A percentile compares a stretch with the other conserved stretches of the same genome.
phyloP scores from a whole-genome alignment of 2,888 invertebrate genomes.

The Acrobasis suavella region DNA sequence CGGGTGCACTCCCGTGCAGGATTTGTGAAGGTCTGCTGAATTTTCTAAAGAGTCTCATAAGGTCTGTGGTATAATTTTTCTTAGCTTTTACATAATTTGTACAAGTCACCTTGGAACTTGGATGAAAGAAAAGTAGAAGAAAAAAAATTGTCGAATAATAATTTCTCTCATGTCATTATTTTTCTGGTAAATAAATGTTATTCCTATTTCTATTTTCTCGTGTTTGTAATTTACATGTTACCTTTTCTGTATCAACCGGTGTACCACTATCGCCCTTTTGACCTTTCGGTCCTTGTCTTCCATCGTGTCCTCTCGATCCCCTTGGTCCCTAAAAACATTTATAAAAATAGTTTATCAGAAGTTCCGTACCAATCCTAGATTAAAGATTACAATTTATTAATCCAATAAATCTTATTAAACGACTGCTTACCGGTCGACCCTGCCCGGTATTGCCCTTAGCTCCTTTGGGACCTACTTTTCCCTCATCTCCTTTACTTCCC shows the following conservation, averaged over 20 bases:
- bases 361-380: neutral
- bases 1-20: too few species aligned
- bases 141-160: too few species aligned
- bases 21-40: too few species aligned
- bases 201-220: too few species aligned
- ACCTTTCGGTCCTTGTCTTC: conserved; percentile 52
- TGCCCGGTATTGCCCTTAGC: conserved; percentile 27
- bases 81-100: too few species aligned
- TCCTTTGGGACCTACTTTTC: conserved; percentile 40
- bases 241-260: conserved; percentile 47
- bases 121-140: too few species aligned
- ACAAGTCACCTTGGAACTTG: too few species aligned
- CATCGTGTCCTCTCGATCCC: conserved; percentile 42
- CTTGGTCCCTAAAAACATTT: conserved; percentile 30
- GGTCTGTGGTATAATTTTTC: too few species aligned
- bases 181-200: too few species aligned
- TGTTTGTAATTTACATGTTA: conserved; percentile 31
- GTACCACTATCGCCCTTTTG: conserved; percentile 58
- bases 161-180: too few species aligned
- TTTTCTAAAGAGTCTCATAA: too few species aligned
- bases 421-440: conserved; percentile 33
- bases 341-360: conserved; percentile 5
- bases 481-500: conserved; percentile 46
- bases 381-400: conserved; percentile 4
- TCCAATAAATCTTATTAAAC: conserved; percentile 18